phyloP scores from a whole-genome alignment of 2,888 invertebrate genomes.

The Erebia epiphron region DNA sequence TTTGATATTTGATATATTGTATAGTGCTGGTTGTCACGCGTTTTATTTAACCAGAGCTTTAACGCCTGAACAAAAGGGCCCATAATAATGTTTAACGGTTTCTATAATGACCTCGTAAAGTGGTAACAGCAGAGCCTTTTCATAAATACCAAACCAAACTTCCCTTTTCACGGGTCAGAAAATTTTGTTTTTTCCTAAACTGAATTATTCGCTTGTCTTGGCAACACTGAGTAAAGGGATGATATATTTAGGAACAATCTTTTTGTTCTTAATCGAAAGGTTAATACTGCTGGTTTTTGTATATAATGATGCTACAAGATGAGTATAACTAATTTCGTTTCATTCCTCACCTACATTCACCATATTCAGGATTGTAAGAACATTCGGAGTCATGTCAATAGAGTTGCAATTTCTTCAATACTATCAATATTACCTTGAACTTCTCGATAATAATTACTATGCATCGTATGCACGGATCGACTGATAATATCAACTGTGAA shows the following conservation, averaged over 20 bases:
- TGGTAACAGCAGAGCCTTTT: slow-evolving; percentile 67
- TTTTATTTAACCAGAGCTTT: slow-evolving; percentile 38
- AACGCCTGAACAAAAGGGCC: slow-evolving; percentile 64
- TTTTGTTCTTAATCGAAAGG: slow-evolving; percentile 2
- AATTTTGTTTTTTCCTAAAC: slow-evolving; percentile 47
- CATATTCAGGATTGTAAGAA: too few species aligned
- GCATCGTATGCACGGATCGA: too few species aligned
- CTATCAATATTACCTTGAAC: too few species aligned
- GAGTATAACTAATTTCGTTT: too few species aligned
- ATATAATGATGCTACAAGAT: background rate
- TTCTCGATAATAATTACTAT: too few species aligned
- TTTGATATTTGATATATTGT: too few species aligned
- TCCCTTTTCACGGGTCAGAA: slow-evolving; percentile 48
- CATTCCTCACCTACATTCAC: too few species aligned
- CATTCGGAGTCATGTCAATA: too few species aligned
- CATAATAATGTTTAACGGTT: slow-evolving; percentile 60
- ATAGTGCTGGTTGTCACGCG: background rate
- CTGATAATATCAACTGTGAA: too few species aligned
- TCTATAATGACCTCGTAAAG: slow-evolving; percentile 77
- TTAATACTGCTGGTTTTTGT: background rate
- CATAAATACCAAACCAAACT: slow-evolving; percentile 61
- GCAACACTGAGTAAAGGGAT: background rate
- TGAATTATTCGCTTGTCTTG: slow-evolving; percentile 28
- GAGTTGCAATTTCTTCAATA: too few species aligned
- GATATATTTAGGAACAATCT: slow-evolving; percentile 1